phyloP scores from a whole-genome alignment of 2,888 invertebrate genomes.

The Trissolcus japonicus region DNA sequence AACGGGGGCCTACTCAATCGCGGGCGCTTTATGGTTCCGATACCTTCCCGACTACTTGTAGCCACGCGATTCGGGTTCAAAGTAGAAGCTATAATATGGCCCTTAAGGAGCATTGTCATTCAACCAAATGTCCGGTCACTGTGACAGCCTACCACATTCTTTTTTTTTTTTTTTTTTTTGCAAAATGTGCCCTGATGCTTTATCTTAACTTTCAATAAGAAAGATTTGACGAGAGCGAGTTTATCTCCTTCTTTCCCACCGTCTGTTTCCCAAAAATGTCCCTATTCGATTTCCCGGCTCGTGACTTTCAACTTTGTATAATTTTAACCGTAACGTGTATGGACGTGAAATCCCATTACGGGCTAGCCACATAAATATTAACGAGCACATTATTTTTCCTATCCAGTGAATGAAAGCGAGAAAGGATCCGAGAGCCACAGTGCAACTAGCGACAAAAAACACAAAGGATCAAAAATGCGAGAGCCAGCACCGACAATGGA shows the following conservation, averaged over 20 bases:
- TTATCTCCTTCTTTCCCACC: background rate
- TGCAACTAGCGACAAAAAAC: conserved; percentile 21
- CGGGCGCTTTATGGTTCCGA: conserved; percentile 23
- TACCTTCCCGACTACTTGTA: conserved; percentile 41
- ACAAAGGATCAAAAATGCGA: conserved; percentile 18
- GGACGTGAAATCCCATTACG: conserved; percentile 23
- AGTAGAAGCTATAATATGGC: conserved; percentile 25
- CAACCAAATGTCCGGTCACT: conserved; percentile 5
- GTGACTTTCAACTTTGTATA: conserved; percentile 16
- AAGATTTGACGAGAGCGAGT: too few relatives aligned
- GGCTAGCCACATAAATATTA: conserved; percentile 21
- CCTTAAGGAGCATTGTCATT: conserved; percentile 35
- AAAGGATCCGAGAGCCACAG: background rate
- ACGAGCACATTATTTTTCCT: conserved; percentile 29
- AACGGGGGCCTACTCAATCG: conserved; percentile 31
- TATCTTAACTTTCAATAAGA: too few relatives aligned
- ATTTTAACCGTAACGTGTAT: conserved; percentile 5
- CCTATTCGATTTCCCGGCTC: conserved; percentile 4
- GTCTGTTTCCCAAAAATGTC: background rate
- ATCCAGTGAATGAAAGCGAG: conserved; percentile 5
- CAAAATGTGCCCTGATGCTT: too few relatives aligned
- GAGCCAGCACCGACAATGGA: conserved; percentile 19
- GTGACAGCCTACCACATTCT: too few relatives aligned
- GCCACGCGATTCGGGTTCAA: conserved; percentile 19
- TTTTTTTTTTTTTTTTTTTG: too few relatives aligned